Evolutionary conservation across 2,888 invertebrate species (phyloP), one percentile per base, ranked within the genome.

Genomic region (Sphinx pinastri): DNA sequence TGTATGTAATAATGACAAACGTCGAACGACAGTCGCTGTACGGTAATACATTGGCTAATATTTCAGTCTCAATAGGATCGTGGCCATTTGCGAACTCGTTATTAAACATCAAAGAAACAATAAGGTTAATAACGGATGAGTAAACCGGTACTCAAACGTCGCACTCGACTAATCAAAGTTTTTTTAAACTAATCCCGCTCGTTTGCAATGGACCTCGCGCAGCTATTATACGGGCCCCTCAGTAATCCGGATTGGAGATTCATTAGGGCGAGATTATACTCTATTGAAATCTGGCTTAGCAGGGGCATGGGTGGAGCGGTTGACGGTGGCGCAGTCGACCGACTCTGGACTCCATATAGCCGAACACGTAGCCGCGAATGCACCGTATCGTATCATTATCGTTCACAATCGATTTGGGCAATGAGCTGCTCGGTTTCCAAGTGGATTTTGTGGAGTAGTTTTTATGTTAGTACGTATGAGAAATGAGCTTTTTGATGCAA

Each of bases 231-330:
- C 88, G 88, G 88, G 87, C 81, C 86, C 85, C 84, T 83, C 84
- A 81, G 80, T 94, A 93, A 94, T 94, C 94, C 94, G 94, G 93
- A 93, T 93, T 88, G 90, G 88, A 91, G 94, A 94, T 94, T 94
- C 94, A 94, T 94, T 94, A 94, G 93, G 91, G 90, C 86, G 89
- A 93, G 94, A 94, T 94, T 94, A 94, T 92, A 87, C 90, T 91
- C 93, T 91, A 94, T 94, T 94, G 94, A 94, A 94, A 94, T 94
- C 93, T 92, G 88, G 91, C 92, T 91, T 90, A 87, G 85, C 88
- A 63, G 87, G 79, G 81, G 84, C 83, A 86, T 81, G 81, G 79
- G 79, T 81, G 47, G 86, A 82, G 79, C 81, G 80, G 79, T 84
- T 79, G 78, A 82, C 80, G 79, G 78, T 74, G 70, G 73, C 71